Conservation (phyloP, 2,797 vertebrate species). For the Poecilia velifera region DNA sequence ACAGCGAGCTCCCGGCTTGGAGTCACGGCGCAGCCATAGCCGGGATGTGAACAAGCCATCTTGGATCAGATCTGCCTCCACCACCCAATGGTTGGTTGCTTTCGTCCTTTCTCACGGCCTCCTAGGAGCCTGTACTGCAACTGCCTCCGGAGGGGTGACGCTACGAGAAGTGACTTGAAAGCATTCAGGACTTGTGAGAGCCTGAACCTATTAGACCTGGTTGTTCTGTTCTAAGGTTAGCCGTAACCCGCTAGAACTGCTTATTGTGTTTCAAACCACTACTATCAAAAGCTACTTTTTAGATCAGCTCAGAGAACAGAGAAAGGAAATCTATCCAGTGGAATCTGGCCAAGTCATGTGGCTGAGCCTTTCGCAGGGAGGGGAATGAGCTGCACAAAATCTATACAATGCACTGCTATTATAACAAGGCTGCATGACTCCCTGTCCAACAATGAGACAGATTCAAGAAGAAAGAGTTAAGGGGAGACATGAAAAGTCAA, state of each 20-base stretch:
- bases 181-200: slow-evolving; percentile 32
- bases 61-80: slow-evolving; percentile 46
- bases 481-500: slow-evolving; percentile 66
- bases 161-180: slow-evolving; percentile 19
- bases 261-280: slow-evolving; percentile 56
- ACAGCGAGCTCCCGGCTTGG: slow-evolving; percentile 5
- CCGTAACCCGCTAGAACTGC: slow-evolving; percentile 40
- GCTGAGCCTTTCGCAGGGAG: slow-evolving; percentile 64
- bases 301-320: slow-evolving; percentile 48
- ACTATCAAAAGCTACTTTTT: slow-evolving; percentile 57
- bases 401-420: slow-evolving; percentile 70
- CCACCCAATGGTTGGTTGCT: slow-evolving; percentile 46
- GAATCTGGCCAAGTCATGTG: slow-evolving; percentile 69
- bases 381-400: slow-evolving; percentile 65
- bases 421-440: slow-evolving; percentile 53
- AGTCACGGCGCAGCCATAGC: slow-evolving; percentile 21
- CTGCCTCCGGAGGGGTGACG: slow-evolving; percentile 49
- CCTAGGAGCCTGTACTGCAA: slow-evolving; percentile 47
- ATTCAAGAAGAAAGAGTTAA: slow-evolving; percentile 64
- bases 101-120: slow-evolving; percentile 62
- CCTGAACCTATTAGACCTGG: slow-evolving; percentile 49
- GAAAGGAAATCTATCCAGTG: slow-evolving; percentile 54
- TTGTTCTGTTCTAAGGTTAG: slow-evolving; percentile 39
- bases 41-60: slow-evolving; percentile 33
- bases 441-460: slow-evolving; percentile 67